Percentiles rank a stretch among this genome's conserved stretches.
Evolutionary conservation across 2,797 vertebrate species (phyloP).

Genomic region (Epinephelus awoara): DNA sequence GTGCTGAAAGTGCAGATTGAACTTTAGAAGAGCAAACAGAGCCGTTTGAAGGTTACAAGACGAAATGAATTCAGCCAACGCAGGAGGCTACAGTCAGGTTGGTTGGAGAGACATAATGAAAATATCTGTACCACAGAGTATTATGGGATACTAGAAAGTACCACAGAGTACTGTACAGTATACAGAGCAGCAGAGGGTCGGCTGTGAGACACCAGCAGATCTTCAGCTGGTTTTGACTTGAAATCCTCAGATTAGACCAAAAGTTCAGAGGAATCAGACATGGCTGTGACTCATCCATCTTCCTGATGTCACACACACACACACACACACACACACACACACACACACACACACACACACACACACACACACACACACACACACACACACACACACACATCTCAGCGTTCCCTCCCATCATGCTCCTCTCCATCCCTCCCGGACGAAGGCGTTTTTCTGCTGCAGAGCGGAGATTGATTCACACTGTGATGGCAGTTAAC

Average conservation of each 20-base stretch:
- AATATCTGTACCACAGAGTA: neutral
- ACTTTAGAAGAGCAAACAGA: neutral
- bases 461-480: constrained; percentile 50
- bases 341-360: constrained; percentile 7
- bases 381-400: neutral
- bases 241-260: neutral
- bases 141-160: neutral
- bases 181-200: too few species aligned
- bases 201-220: neutral
- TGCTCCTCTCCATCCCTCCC: constrained; percentile 20
- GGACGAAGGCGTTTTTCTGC: constrained; percentile 35
- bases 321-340: constrained; percentile 17
- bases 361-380: constrained; percentile 7
- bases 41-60: neutral
- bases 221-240: neutral
- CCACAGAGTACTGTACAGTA: neutral
- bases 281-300: constrained; percentile 27
- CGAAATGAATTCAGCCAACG: neutral
- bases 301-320: constrained; percentile 17
- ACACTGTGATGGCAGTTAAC: constrained; percentile 36
- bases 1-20: neutral
- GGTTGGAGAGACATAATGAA: neutral
- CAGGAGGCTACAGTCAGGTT: neutral
- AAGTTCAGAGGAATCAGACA: constrained; percentile 21
- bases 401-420: constrained; percentile 14